Evolutionary conservation across 2,888 invertebrate genomes (phyloP).

Genomic region (Hemicrepidius hirtus): DNA sequence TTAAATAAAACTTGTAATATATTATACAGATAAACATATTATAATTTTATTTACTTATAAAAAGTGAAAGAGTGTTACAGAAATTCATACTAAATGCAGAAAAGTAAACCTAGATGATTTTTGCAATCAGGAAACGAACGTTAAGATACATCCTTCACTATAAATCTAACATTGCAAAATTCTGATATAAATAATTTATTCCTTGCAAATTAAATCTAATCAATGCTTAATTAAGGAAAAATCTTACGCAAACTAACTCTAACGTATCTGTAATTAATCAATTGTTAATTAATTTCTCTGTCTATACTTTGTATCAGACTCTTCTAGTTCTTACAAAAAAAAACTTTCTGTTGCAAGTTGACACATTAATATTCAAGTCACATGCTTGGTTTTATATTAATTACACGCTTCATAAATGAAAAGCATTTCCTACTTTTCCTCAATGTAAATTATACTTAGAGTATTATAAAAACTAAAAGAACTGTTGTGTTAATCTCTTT

Average conservation of each 20-base stretch:
- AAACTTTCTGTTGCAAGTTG: background rate
- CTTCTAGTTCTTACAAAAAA: background rate
- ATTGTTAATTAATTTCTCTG: slow-evolving; percentile 29
- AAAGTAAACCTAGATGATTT: slow-evolving; percentile 1
- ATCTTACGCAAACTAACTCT: slow-evolving; percentile 19
- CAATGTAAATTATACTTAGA: no score
- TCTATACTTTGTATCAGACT: background rate
- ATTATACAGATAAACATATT: no score
- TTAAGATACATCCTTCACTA: slow-evolving; percentile 26
- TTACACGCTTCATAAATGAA: no score
- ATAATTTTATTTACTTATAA: no score
- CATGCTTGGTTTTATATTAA: background rate
- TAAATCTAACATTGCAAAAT: slow-evolving; percentile 26
- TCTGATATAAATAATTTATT: slow-evolving; percentile 34
- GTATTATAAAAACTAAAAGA: no score
- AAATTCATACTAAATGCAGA: background rate
- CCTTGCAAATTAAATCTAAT: slow-evolving; percentile 29
- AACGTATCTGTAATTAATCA: slow-evolving; percentile 21
- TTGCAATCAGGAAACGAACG: slow-evolving; percentile 24
- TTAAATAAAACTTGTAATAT: no score
- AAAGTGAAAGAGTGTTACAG: background rate
- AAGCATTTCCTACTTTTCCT: no score
- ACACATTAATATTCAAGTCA: background rate
- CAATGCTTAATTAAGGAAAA: slow-evolving; percentile 33
- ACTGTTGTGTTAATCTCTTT: no score